Conservation (phyloP, 2,888 invertebrate genomes). For the Eueremaeus valkanovi region DNA sequence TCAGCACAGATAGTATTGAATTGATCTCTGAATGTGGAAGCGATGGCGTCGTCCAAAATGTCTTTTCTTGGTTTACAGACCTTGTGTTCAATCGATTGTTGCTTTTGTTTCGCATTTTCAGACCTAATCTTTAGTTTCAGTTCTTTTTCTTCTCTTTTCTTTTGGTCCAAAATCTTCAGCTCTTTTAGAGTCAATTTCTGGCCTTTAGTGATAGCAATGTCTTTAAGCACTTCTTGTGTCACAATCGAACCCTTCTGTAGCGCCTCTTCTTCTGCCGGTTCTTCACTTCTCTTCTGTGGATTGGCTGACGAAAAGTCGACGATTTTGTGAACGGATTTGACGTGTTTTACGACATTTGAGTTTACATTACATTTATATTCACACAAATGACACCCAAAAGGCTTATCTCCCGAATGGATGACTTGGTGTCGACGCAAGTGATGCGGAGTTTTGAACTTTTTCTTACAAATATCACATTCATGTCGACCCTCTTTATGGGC, state of each 20-base stretch:
- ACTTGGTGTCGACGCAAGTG: neutral
- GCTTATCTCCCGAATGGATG: conserved; percentile 2
- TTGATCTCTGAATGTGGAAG: neutral
- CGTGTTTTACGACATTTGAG: conserved; percentile 8
- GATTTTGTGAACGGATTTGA: neutral
- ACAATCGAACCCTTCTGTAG: neutral
- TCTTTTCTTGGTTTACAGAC: neutral
- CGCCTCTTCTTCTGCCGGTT: neutral
- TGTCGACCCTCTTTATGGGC: neutral
- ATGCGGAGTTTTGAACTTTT: conserved; percentile 14
- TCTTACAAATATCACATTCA: neutral
- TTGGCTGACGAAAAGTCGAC: neutral
- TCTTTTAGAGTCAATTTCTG: neutral
- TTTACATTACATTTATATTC: conserved; percentile 7
- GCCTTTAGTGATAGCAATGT: neutral
- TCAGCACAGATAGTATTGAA: neutral
- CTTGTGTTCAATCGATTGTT: neutral
- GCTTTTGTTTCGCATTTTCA: neutral
- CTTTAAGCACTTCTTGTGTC: neutral
- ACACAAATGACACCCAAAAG: neutral
- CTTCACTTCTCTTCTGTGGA: neutral
- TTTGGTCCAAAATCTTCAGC: neutral
- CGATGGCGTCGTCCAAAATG: neutral
- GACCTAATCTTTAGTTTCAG: neutral
- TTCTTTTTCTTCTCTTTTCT: neutral